Conservation (phyloP, 2,797 vertebrate species). For the Oceanodroma leucorhoa region DNA sequence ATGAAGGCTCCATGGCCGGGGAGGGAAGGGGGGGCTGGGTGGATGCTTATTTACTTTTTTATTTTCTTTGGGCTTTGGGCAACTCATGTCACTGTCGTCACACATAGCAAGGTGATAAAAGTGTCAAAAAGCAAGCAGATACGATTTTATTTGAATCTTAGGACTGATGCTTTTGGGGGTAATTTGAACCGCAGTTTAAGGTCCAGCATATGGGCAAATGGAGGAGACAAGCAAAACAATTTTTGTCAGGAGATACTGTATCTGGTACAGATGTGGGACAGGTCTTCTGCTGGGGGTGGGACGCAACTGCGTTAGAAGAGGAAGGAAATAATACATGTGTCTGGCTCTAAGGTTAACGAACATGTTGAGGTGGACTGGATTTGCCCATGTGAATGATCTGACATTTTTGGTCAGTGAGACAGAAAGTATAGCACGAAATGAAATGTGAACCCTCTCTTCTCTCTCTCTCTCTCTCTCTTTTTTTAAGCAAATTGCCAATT, state of each 20-base stretch:
- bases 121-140: neutral
- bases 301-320: neutral
- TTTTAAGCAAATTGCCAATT: slow-evolving; percentile 46
- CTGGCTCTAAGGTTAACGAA: neutral
- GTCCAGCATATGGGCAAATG: neutral
- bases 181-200: neutral
- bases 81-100: neutral
- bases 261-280: neutral
- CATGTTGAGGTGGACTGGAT: slow-evolving; percentile 42
- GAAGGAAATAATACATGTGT: neutral
- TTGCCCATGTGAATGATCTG: slow-evolving; percentile 53
- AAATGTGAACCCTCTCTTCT: neutral
- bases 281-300: neutral
- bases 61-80: slow-evolving; percentile 19
- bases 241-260: neutral
- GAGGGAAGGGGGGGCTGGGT: neutral
- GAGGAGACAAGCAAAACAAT: neutral
- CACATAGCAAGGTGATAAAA: neutral
- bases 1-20: neutral
- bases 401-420: slow-evolving; percentile 42
- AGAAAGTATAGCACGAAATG: neutral
- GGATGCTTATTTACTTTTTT: neutral
- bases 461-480: neutral
- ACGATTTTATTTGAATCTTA: neutral
- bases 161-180: neutral